A percentile compares a stretch with the other conserved stretches of the same genome.
phyloP scores from a whole-genome alignment of 2,113 vertebrate species.

The Malurus cyaneus region DNA sequence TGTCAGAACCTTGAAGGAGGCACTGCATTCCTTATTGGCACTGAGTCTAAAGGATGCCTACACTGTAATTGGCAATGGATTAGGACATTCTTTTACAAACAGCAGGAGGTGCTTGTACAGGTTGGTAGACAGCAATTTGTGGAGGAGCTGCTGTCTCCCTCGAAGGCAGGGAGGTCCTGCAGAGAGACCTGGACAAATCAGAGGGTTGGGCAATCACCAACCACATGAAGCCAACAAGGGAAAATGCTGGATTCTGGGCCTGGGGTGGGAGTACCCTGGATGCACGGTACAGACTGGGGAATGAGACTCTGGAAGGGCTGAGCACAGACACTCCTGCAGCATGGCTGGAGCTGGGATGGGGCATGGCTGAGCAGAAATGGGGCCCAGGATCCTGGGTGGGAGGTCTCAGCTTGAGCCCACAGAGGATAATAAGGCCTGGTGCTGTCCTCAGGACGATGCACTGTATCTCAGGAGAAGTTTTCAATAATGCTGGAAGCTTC shows the following conservation, averaged over 20 bases:
- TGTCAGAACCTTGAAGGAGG: background rate
- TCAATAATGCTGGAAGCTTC: background rate
- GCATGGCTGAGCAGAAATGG: background rate
- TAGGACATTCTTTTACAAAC: background rate
- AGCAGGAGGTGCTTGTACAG: background rate
- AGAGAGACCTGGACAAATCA: background rate
- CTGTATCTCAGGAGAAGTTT: background rate
- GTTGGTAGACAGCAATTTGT: background rate
- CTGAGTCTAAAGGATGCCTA: background rate
- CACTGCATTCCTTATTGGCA: background rate
- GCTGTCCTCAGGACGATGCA: background rate
- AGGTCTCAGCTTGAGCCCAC: accelerated
- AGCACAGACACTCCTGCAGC: background rate
- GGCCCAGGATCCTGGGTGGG: accelerated
- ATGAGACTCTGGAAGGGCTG: background rate
- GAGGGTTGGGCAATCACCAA: background rate
- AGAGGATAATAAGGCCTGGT: background rate
- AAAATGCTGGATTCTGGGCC: background rate
- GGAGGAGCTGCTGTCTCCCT: background rate
- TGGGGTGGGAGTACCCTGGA: background rate
- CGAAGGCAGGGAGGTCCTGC: accelerated
- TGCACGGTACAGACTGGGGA: background rate
- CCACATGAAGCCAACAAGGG: background rate
- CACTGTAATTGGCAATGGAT: background rate
- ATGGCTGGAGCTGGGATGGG: background rate